Evolutionary conservation across 2,113 vertebrate species (phyloP), one percentile per base, ranked within the genome.

Genomic region (Benitochromis conjunctus): DNA sequence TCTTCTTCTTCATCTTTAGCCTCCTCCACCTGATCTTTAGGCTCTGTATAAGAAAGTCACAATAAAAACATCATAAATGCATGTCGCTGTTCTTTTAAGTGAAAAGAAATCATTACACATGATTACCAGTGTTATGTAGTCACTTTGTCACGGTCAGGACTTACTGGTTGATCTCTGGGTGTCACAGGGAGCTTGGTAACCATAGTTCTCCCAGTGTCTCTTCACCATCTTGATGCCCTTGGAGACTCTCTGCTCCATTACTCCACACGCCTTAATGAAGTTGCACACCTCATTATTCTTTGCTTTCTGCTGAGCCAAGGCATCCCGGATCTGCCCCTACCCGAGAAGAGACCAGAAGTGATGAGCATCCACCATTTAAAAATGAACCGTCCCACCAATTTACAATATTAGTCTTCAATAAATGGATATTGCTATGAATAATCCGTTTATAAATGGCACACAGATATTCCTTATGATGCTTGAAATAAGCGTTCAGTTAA

Each of bases 131-230:
- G n/a, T 48, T 48, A 7, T 51, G 24, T 24, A 74, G 43, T 29
- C 2, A 7, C 29, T 26, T 21, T 46, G 21, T 6, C 14, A 5
- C 19, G 29, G n/a, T 38, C 4, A 7, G 12, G 21, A 87, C 91
- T 91, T 92, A 99, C 98, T 95, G 95, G 91, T 21, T 54, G 89
- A 79, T 31, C 86, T 90, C 58, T 93, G 79, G 89, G 56, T 69
- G 43, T 87, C 29, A 13, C 19, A 55, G 0, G 86, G 88, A 21
- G 95, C 90, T 88, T 93, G 94, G 91, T 97, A 98, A 51, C 97
- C 96, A 9, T 98, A 98, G 53, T 97, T 97, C 90, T 97, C 95
- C 91, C 96, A 97, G 64, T 97, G 92, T 38, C 90, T 96, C 92
- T 57, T 96, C 86, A 99, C 91, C 85, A 92, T 90, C 60, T 90